phyloP scores from a whole-genome alignment of 2,797 vertebrate species.

The Falco cherrug region DNA sequence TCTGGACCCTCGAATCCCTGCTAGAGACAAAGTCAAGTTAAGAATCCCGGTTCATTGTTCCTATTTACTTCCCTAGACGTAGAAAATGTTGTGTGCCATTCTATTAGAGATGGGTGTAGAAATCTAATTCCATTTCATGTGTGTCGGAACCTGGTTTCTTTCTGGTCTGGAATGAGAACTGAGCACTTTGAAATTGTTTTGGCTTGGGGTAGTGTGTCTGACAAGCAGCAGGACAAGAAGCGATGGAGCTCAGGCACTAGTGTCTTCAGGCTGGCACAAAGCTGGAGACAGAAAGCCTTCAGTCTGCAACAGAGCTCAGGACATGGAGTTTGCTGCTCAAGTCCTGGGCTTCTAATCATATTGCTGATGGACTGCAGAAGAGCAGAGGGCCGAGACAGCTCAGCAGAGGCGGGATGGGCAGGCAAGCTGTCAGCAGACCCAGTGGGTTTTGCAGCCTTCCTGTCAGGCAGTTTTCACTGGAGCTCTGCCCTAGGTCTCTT shows the following conservation, averaged over 20 bases:
- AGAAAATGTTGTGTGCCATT: not conserved
- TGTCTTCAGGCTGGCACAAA: not conserved
- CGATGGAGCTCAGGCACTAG: too few relatives aligned
- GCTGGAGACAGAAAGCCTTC: not conserved
- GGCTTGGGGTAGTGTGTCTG: not conserved
- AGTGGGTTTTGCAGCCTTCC: not conserved
- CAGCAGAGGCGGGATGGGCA: not conserved
- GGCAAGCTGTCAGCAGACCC: not conserved
- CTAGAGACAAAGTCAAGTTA: not conserved
- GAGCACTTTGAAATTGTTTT: not conserved
- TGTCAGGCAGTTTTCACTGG: fast-evolving
- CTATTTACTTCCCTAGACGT: not conserved
- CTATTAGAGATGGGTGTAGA: not conserved
- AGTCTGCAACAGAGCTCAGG: not conserved
- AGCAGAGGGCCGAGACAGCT: fast-evolving
- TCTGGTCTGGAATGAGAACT: not conserved
- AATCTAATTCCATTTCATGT: not conserved
- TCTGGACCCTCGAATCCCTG: not conserved
- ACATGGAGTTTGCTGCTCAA: not conserved
- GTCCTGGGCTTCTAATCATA: fast-evolving
- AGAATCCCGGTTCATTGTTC: not conserved
- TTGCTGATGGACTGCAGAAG: not conserved
- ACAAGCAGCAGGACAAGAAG: not conserved
- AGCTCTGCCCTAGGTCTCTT: not conserved
- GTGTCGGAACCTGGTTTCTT: not conserved